phyloP scores from a whole-genome alignment of 2,888 invertebrate species.

The Brachyopa scutellaris region DNA sequence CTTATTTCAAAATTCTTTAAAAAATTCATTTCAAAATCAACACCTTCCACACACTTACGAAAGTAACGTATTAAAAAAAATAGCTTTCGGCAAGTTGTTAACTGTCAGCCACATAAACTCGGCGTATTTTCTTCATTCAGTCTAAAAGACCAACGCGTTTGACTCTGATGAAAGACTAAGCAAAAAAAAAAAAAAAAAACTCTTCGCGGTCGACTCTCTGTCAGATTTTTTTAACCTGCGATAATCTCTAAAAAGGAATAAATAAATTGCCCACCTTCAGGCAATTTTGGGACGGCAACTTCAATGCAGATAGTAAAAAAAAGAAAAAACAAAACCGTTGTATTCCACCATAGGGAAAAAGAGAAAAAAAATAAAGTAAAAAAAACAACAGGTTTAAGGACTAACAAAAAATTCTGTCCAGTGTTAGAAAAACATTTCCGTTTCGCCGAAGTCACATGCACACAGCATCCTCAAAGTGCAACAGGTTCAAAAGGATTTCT shows the following conservation, averaged over 20 bases:
- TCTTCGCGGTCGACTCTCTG: background rate
- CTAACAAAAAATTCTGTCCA: slow-evolving; percentile 13
- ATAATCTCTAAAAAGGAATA: slow-evolving; percentile 13
- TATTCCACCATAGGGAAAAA: background rate
- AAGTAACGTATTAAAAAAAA: background rate
- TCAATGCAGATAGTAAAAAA: slow-evolving; percentile 26
- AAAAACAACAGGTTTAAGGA: slow-evolving; percentile 7
- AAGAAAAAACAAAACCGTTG: slow-evolving; percentile 8
- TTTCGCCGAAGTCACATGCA: slow-evolving; percentile 59
- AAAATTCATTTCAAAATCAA: too few species aligned
- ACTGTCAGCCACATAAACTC: slow-evolving; percentile 8
- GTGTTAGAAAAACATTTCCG: slow-evolving; percentile 47
- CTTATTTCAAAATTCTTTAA: too few species aligned
- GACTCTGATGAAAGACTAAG: too few species aligned
- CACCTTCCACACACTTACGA: too few species aligned
- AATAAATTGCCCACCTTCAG: slow-evolving; percentile 22
- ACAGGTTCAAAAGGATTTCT: slow-evolving; percentile 72
- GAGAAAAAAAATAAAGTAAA: too few species aligned
- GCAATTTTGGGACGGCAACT: slow-evolving; percentile 34
- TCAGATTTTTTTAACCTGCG: slow-evolving; percentile 11
- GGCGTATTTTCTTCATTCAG: background rate
- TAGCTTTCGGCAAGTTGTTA: background rate
- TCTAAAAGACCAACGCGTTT: background rate
- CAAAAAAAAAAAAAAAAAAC: slow-evolving; percentile 5
- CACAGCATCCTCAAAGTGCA: slow-evolving; percentile 59